These are phyloP conservation scores for Bothrops jararaca DNA, from an alignment of 2,113 vertebrate species.

Conservation along the genomic window DNA sequence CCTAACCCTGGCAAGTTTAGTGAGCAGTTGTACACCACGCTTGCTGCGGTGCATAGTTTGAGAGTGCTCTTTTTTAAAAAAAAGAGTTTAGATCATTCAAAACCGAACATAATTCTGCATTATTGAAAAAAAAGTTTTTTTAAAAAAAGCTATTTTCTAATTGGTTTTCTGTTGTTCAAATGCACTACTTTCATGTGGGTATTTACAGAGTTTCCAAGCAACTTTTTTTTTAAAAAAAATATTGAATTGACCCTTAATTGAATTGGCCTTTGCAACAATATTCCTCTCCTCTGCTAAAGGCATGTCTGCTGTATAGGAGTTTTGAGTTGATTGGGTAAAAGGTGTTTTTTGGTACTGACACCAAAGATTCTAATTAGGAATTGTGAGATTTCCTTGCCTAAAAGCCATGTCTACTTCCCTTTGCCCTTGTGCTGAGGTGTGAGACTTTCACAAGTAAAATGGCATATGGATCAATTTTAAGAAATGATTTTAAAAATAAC, in stretches of 20 bases:
- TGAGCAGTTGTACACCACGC: not conserved
- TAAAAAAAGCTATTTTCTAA: not conserved
- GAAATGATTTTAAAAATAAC: slow-evolving; percentile 47
- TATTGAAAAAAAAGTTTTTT: not conserved
- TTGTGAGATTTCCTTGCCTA: not conserved
- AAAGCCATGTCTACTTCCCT: slow-evolving; percentile 31
- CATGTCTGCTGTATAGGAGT: rapidly evolving
- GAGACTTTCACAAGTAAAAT: not conserved
- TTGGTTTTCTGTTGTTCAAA: not conserved
- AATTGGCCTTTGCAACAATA: not conserved
- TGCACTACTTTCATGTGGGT: not conserved
- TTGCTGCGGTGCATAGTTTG: not conserved
- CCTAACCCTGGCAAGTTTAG: not conserved
- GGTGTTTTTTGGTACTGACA: not conserved
- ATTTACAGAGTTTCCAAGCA: not conserved
- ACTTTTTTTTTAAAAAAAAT: not conserved
- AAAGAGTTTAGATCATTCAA: not conserved
- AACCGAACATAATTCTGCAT: not conserved
- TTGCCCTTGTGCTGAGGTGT: slow-evolving; percentile 35
- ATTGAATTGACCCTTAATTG: not conserved
- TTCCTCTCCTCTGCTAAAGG: not conserved
- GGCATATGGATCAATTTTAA: not conserved
- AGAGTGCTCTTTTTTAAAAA: not conserved
- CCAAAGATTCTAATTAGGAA: rapidly evolving
- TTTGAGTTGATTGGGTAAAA: rapidly evolving